Base-by-base conservation (phyloP, 2,888 invertebrate genomes). In the Caenorhabditis sulstoni region DNA sequence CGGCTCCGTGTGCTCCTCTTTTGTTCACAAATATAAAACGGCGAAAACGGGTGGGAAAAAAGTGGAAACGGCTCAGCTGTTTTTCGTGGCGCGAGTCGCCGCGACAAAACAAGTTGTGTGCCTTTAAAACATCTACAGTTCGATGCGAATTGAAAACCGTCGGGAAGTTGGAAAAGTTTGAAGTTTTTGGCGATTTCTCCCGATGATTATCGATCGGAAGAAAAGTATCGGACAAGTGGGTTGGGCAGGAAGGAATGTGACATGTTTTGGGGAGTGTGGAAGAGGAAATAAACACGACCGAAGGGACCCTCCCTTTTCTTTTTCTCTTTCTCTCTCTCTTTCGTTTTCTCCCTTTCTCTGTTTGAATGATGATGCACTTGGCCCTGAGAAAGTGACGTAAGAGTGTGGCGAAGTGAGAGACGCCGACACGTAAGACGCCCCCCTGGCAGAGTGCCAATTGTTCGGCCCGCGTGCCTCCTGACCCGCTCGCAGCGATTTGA, bases 341-440 rank as follows among this genome's bases (percentile, higher is more conserved):
- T 61, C 8, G 37, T 23, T 22, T 44, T 39, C 44, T 68, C 58
- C 29, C 47, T 59, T 58, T 50, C 18, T 52, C 20, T 22, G 41
- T 57, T 57, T 62, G 71, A 71, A 71, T 64, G 62, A 71, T 71
- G 71, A 62, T 71, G 71, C 71, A 71, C 70, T 70, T 70, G 70
- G 61, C 55, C 64, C 64, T 50, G 71, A 64, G 71, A 71, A 71
- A 41, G 37, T 52, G 11, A 11, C 12, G 29, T 49, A 22, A 49
- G n/a, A 71, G 39, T 23, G 49, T 16, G 22, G 1, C 18, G 29
- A 37, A 37, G 20, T 16, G 9, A 20, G 71, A 64, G 71, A 53
- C 41, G 16, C 57, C 55, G 71, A 20, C 12, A 35, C 22, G 18
- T 41, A 14, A 47, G 62, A 16, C 39, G 62, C 9, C 12, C 41